Evolutionary conservation across 2,113 vertebrate species (phyloP).

Genomic region (Amblyornis subalaris): DNA sequence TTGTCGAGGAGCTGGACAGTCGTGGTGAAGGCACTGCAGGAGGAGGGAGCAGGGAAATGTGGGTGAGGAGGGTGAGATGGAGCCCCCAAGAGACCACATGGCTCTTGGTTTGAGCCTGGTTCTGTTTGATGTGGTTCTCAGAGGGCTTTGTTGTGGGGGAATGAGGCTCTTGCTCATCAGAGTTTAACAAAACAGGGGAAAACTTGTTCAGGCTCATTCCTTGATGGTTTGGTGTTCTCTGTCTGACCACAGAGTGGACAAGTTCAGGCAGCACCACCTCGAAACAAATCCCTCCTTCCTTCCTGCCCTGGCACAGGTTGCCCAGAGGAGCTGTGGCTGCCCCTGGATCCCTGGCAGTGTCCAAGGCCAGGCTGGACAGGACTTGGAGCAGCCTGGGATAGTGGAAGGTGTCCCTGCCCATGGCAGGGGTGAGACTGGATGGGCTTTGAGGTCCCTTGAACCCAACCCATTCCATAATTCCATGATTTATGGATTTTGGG

Average conservation of each 20-base stretch:
- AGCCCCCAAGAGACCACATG: not conserved
- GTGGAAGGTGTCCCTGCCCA: not conserved
- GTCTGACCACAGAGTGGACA: rapidly evolving
- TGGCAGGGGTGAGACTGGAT: not conserved
- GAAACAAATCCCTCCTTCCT: not conserved
- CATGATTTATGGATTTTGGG: not conserved
- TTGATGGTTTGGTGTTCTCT: not conserved
- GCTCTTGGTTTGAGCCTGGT: not conserved
- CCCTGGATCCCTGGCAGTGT: not conserved
- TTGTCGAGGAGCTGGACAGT: not conserved
- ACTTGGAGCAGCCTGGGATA: not conserved
- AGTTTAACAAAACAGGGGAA: too few relatives aligned
- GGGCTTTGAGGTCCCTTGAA: rapidly evolving
- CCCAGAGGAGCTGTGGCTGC: not conserved
- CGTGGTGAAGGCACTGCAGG: rapidly evolving
- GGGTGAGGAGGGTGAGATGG: too few relatives aligned
- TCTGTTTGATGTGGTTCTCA: rapidly evolving
- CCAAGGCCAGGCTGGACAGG: not conserved
- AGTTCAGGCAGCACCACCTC: not conserved
- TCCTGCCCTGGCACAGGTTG: not conserved
- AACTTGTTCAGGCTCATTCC: not conserved
- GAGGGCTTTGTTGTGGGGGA: not conserved
- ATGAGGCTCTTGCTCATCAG: not conserved
- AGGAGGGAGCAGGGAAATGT: not conserved
- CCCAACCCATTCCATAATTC: not conserved